A percentile compares a stretch with the other conserved stretches of the same genome.
Conservation (phyloP, 2,888 invertebrate species). For the Drosophila ezoana region DNA sequence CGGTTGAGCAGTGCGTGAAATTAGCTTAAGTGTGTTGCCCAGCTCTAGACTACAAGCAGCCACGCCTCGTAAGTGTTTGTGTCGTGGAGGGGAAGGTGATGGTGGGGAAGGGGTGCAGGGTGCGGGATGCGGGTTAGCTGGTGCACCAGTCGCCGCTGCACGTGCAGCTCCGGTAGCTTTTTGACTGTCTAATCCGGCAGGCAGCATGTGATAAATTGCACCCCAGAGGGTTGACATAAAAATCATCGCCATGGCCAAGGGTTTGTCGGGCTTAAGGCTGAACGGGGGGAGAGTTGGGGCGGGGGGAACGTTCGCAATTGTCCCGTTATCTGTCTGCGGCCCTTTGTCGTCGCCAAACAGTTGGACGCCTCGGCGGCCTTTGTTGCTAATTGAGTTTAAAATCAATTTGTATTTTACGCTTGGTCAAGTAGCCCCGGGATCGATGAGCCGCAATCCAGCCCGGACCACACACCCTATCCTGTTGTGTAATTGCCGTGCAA, state of each 20-base stretch:
- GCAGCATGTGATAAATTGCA: slow-evolving; percentile 84
- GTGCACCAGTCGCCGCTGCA: slow-evolving; percentile 39
- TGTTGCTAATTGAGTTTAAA: slow-evolving; percentile 85
- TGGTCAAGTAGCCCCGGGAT: slow-evolving; percentile 19
- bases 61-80: slow-evolving; percentile 15
- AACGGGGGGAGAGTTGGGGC: neutral
- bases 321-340: slow-evolving; percentile 38
- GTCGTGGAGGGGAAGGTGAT: neutral
- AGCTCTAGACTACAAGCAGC: neutral
- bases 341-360: slow-evolving; percentile 32
- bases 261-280: neutral
- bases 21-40: slow-evolving; percentile 78
- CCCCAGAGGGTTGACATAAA: slow-evolving; percentile 83
- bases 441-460: neutral
- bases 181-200: slow-evolving; percentile 83
- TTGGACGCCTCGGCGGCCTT: slow-evolving; percentile 47
- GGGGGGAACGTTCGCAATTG: slow-evolving; percentile 7
- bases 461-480: neutral
- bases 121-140: neutral
- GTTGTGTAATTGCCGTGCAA: slow-evolving; percentile 85
- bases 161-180: slow-evolving; percentile 74
- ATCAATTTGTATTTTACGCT: slow-evolving; percentile 83
- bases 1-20: slow-evolving; percentile 77
- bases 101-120: neutral
- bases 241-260: slow-evolving; percentile 64